These are phyloP conservation scores for Larimichthys crocea DNA, from an alignment of 2,113 vertebrate species.

Conservation along the genomic window DNA sequence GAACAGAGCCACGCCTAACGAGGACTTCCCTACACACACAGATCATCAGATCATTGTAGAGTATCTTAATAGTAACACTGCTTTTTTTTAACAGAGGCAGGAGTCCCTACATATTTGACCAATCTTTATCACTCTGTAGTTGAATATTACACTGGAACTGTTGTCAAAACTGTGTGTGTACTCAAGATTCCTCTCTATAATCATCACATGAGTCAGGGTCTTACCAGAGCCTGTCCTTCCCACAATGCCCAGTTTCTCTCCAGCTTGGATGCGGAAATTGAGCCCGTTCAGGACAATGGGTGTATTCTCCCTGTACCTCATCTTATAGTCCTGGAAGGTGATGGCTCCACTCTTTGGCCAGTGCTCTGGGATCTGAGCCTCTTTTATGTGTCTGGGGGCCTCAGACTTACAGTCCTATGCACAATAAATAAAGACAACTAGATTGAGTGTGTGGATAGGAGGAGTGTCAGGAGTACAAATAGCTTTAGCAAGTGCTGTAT, in stretches of 20 bases:
- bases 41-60: not conserved
- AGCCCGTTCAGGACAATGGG: slow-evolving; percentile 84
- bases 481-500: not conserved
- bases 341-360: slow-evolving; percentile 85
- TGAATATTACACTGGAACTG: not conserved
- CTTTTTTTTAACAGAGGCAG: not conserved
- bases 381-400: slow-evolving; percentile 63
- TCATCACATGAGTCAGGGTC: not conserved
- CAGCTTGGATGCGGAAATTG: slow-evolving; percentile 75
- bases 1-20: slow-evolving; percentile 85
- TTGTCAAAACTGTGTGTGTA: not conserved
- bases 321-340: slow-evolving; percentile 84
- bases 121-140: not conserved
- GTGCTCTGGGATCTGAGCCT: slow-evolving; percentile 66
- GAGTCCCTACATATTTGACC: not conserved
- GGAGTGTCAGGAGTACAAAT: not conserved
- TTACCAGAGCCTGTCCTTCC: slow-evolving; percentile 87
- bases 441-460: not conserved
- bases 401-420: slow-evolving; percentile 83
- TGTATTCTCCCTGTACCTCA: slow-evolving; percentile 86
- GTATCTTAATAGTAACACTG: too few species aligned
- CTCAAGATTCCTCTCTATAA: not conserved
- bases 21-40: slow-evolving; percentile 85
- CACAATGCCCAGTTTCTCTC: slow-evolving; percentile 88
- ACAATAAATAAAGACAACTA: not conserved